Percentiles rank a stretch among this genome's conserved stretches.
These are phyloP conservation scores for Rhopalosiphum nymphaeae DNA, from an alignment of 2,888 invertebrate species.

Conservation along the genomic window DNA sequence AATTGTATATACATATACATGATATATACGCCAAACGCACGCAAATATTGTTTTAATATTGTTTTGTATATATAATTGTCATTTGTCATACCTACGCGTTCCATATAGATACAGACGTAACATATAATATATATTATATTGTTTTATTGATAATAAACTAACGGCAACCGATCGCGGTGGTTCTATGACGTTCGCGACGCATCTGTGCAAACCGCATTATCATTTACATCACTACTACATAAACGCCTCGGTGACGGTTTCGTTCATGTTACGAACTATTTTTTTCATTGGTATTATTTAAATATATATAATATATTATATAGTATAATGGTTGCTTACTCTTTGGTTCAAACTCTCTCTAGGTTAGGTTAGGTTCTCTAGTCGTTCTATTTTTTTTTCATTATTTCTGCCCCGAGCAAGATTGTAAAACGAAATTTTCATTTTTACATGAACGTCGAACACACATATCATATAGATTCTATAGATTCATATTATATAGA, in stretches of 20 bases:
- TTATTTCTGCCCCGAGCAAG: background rate
- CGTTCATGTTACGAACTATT: background rate
- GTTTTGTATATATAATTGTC: slow-evolving; percentile 4
- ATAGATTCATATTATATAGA: background rate
- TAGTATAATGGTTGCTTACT: background rate
- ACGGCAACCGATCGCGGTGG: background rate
- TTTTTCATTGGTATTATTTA: background rate
- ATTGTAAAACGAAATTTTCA: slow-evolving; percentile 24
- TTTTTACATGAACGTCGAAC: slow-evolving; percentile 8
- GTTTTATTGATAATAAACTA: background rate
- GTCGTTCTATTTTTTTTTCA: background rate
- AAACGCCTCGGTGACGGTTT: background rate
- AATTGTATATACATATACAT: background rate
- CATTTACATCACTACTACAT: background rate
- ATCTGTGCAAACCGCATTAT: slow-evolving; percentile 11
- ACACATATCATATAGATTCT: background rate
- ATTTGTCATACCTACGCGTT: background rate
- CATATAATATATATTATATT: background rate
- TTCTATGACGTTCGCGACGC: background rate
- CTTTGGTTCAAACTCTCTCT: background rate
- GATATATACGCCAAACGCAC: background rate
- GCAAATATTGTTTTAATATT: slow-evolving; percentile 15
- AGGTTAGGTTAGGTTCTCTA: background rate
- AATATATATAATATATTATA: background rate
- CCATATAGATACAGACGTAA: background rate